Base-by-base conservation (phyloP, 1,140 invertebrate genomes). In the Diploscapter pachys region DNA sequence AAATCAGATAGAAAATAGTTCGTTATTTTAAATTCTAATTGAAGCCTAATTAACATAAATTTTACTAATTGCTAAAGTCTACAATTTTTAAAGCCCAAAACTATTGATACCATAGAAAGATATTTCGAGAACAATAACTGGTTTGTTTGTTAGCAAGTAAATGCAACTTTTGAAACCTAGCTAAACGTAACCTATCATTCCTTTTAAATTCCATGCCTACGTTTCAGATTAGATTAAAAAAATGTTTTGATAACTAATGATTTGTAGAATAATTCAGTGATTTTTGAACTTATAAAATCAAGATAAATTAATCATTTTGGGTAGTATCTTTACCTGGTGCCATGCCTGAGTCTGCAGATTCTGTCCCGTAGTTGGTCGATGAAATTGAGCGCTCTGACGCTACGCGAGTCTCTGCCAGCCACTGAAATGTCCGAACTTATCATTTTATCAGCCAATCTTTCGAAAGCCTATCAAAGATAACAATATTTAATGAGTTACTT, bases 351-450 rank as follows among this genome's bases (percentile, higher is more conserved):
- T 5, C 57, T 52, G 54, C 53, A 64, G 9, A 76, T 6, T 59
- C 75, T 66, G 63, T 76, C 75, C 49, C 75, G 68, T 54, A 73
- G 49, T n/a, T 65, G 59, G 64, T 76, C 75, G 13, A 76, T 71
- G 4, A 53, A 59, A 3, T 62, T 31, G 48, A 76, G 75, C 31
- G 75, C 70, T 3, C 75, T 63, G 2, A 76, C 70, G 53, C 70
- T 71, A 76, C 61, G 62, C 63, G 75, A 76, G 75, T 76, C 75
- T 66, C 59, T 76, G 69, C 75, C 75, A 76, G 69, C 75, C 70
- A 63, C 75, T 76, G 59, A 72, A 67, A 64, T 4, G 55, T 3
- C 65, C 48, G 71, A 55, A 59, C 61, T n/a, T 13, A 64, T 48
- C 13, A 49, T n/a, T 64, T 50, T 11, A 61, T 11, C 51, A 55